Percentiles rank a stretch among this genome's conserved stretches.
These are phyloP conservation scores for Phaethon lepturus DNA, from an alignment of 2,113 vertebrate genomes.

Conservation along the genomic window DNA sequence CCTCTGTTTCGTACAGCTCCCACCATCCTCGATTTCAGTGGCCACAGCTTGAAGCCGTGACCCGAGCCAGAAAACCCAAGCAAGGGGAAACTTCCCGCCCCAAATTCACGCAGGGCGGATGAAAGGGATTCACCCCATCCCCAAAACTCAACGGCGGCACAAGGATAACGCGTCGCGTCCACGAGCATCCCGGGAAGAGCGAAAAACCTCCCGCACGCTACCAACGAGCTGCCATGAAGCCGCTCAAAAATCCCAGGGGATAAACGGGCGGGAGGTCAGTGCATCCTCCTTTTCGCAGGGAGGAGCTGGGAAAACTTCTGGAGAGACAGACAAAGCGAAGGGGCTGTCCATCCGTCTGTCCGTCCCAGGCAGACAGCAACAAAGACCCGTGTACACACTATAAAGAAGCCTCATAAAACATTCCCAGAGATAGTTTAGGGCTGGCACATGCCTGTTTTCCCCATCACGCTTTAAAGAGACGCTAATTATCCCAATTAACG, in stretches of 20 bases:
- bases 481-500: neutral
- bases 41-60: rapidly evolving
- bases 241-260: neutral
- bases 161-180: rapidly evolving
- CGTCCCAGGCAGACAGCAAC: neutral
- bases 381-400: neutral
- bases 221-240: neutral
- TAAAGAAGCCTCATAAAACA: neutral
- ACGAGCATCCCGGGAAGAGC: neutral
- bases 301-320: neutral
- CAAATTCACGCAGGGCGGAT: neutral
- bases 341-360: neutral
- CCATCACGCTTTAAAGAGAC: neutral
- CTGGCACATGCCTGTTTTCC: neutral
- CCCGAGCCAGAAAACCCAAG: neutral
- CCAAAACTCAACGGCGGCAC: neutral
- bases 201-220: neutral
- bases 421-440: neutral
- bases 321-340: neutral
- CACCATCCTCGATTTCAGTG: neutral
- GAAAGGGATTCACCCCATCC: rapidly evolving
- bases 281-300: neutral
- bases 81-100: neutral
- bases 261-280: no score
- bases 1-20: neutral